Conservation (phyloP, 2,888 invertebrate genomes). For the Euplexia lucipara region DNA sequence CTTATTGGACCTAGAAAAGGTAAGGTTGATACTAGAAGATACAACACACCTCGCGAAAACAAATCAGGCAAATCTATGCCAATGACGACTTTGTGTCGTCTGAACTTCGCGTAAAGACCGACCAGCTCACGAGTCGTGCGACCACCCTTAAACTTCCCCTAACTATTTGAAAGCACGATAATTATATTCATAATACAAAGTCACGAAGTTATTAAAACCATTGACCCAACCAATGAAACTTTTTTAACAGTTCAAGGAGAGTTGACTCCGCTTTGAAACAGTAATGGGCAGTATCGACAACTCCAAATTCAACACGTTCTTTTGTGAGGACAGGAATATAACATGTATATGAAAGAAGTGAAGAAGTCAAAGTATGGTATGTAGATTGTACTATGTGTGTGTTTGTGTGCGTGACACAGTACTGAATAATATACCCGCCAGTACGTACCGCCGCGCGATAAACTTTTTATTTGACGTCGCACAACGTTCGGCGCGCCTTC, state of each 20-base stretch:
- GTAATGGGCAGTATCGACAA: background rate
- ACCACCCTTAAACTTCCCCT: background rate
- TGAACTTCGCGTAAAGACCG: background rate
- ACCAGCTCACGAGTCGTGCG: background rate
- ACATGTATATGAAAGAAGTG: too few relatives aligned
- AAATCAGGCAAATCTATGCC: background rate
- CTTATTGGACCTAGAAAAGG: too few relatives aligned
- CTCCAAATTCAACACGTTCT: background rate
- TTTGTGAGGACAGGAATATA: background rate
- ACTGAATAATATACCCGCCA: slow-evolving; percentile 20
- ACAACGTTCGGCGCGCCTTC: slow-evolving; percentile 4
- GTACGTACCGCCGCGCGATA: slow-evolving; percentile 7
- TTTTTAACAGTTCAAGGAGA: slow-evolving; percentile 7
- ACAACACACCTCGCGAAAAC: background rate
- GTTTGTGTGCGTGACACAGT: slow-evolving; percentile 3
- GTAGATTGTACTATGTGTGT: too few relatives aligned
- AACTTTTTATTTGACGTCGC: slow-evolving; percentile 40
- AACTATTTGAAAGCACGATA: background rate
- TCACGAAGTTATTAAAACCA: background rate
- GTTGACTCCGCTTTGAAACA: slow-evolving; percentile 10
- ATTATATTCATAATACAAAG: background rate
- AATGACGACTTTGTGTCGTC: background rate
- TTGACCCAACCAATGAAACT: slow-evolving; percentile 1
- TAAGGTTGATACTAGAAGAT: background rate
- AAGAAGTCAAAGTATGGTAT: too few relatives aligned